Percentiles rank a stretch among this genome's conserved stretches.
Evolutionary conservation across 2,888 invertebrate genomes (phyloP).

Genomic region (Troides aeacus): DNA sequence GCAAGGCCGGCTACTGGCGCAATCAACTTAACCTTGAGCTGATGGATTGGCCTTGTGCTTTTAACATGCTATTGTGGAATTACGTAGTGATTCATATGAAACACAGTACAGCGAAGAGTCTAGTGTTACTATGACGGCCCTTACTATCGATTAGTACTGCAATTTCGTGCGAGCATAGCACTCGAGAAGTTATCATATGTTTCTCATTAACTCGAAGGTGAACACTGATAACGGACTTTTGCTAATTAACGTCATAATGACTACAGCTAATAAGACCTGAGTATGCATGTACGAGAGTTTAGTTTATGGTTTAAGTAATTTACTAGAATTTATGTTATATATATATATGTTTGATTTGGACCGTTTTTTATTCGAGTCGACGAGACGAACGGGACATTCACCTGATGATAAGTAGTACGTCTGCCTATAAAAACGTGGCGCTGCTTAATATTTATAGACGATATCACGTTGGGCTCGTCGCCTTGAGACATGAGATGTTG

Average conservation of each 20-base stretch:
- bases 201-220: conserved; percentile 2
- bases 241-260: conserved; percentile 20
- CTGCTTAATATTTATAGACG: too few relatives aligned
- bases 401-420: too few relatives aligned
- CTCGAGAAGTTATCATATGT: conserved; percentile 17
- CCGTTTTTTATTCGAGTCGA: too few relatives aligned
- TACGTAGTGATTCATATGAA: not conserved
- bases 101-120: not conserved
- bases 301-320: too few relatives aligned
- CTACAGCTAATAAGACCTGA: not conserved
- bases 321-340: too few relatives aligned
- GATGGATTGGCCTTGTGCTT: not conserved
- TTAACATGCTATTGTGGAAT: not conserved
- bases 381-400: too few relatives aligned
- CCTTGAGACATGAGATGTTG: too few relatives aligned
- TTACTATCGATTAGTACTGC: conserved; percentile 2
- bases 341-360: too few relatives aligned
- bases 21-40: conserved; percentile 2
- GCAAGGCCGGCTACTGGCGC: not conserved
- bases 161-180: conserved; percentile 5
- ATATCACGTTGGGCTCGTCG: too few relatives aligned
- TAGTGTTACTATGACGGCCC: not conserved
- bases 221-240: conserved; percentile 13
- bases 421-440: too few relatives aligned
- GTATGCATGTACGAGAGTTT: not conserved